Percentiles rank a stretch among this genome's conserved stretches.
Evolutionary conservation across 2,113 vertebrate species (phyloP).

Genomic region (Hyperopisus bebe): DNA sequence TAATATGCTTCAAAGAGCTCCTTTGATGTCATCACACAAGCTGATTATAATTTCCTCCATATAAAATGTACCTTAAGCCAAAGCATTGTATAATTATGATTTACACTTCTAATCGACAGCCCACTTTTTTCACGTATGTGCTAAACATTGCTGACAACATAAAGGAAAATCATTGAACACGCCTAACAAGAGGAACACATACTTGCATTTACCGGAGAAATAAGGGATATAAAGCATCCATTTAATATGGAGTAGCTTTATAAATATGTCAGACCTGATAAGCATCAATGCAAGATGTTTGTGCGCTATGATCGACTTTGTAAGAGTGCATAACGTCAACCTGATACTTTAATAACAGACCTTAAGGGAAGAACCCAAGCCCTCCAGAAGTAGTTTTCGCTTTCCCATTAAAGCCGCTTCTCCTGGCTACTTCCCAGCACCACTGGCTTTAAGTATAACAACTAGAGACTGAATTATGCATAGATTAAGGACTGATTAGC

Average conservation of each 20-base stretch:
- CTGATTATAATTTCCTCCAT: background rate
- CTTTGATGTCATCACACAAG: background rate
- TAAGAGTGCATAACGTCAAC: background rate
- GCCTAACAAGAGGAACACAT: background rate
- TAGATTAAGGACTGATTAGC: background rate
- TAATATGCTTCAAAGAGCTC: background rate
- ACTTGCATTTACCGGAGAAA: background rate
- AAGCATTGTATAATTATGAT: background rate
- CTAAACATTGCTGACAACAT: background rate
- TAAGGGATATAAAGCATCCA: background rate
- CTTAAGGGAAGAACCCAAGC: background rate
- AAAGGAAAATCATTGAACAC: background rate
- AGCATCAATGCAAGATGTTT: background rate
- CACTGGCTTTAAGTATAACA: background rate
- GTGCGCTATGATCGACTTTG: background rate
- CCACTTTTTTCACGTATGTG: background rate
- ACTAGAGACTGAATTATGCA: background rate
- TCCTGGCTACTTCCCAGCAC: background rate
- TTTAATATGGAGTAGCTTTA: background rate
- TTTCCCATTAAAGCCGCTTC: background rate
- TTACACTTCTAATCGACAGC: background rate
- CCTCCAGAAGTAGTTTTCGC: background rate
- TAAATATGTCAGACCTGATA: background rate
- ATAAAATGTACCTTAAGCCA: background rate
- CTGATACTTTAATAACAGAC: background rate